phyloP scores from a whole-genome alignment of 2,113 vertebrate genomes.

The Lycaon pictus region DNA sequence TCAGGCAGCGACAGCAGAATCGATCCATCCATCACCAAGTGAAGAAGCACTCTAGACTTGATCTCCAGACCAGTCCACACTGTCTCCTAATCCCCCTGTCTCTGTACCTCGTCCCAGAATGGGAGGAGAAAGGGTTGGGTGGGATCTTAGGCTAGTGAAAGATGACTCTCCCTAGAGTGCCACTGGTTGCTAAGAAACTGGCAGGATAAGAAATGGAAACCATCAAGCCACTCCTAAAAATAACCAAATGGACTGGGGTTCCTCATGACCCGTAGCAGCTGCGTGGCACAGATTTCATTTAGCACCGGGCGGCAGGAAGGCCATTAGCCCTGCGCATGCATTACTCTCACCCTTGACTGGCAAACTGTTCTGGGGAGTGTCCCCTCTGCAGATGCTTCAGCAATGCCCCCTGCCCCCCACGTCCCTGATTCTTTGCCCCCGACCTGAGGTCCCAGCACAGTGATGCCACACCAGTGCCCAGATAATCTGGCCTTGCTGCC shows the following conservation, averaged over 20 bases:
- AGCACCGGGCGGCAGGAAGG: background rate
- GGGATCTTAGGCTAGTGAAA: constrained; percentile 70
- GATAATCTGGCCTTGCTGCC: background rate
- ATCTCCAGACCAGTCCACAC: fast-evolving
- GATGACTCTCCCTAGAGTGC: constrained; percentile 51
- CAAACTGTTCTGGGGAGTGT: background rate
- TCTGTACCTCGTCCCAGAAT: background rate
- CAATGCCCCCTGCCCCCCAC: background rate
- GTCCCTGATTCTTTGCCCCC: background rate
- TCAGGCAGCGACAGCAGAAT: fast-evolving
- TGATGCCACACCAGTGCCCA: fast-evolving
- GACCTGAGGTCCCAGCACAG: background rate
- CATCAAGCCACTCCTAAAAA: constrained; percentile 82
- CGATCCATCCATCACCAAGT: too few species aligned
- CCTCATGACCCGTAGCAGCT: constrained; percentile 41
- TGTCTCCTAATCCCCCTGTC: background rate
- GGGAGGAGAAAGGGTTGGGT: constrained; percentile 26
- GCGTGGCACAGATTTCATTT: constrained; percentile 26
- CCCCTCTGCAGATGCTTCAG: background rate
- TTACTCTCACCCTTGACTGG: background rate
- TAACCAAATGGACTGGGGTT: constrained; percentile 71
- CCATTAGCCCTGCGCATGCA: background rate
- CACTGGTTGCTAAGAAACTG: constrained; percentile 84
- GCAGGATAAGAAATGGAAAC: constrained; percentile 72
- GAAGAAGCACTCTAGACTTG: background rate